Evolutionary conservation across 2,797 vertebrate species (phyloP), one percentile per base, ranked within the genome.

Genomic region (Manis pentadactyla): DNA sequence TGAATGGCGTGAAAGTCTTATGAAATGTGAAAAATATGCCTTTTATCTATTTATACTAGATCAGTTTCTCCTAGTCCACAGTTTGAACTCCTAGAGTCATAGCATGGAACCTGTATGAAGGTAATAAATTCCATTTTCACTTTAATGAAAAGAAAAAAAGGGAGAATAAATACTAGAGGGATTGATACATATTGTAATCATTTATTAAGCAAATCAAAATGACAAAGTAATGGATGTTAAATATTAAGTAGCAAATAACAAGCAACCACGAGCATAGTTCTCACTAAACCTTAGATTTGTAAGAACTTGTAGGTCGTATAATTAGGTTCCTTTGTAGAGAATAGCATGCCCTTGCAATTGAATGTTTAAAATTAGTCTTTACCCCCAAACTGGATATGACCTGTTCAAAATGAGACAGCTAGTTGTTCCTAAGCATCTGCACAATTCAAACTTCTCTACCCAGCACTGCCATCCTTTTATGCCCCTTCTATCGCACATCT

Each of bases 171-270:
- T 63, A 61, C 2, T 61, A 34, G 64, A 66, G 42, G 7, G 69
- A 78, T 37, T 53, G 42, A 68, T 14, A 53, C 23, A 51, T 9
- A 68, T 31, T 86, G 4, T 82, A 82, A 64, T 31, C 42, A 2
- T 57, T 81, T 59, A 53, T 31, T 81, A 95, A 61, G 37, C n/a
- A 39, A 90, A 82, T 73, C 39, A 39, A 68, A 68, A 94, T 84
- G 11, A 1, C 42, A 7, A 57, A 77, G 68, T 61, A 69, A 39
- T 25, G 17, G 34, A 64, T 68, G 57, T 4, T 49, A 68, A 87
- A 57, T 42, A 53, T 31, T 68, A 55, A 74, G 5, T 8, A 84
- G 15, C 1, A 68, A 79, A 88, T 25, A 66, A 23, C n/a, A 84
- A 69, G 39, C 11, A 12, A 27, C 27, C 23, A 18, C 4, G 7